These are phyloP conservation scores for Rhizoglyphus robini DNA, from an alignment of 1,140 invertebrate species.

Conservation along the genomic window DNA sequence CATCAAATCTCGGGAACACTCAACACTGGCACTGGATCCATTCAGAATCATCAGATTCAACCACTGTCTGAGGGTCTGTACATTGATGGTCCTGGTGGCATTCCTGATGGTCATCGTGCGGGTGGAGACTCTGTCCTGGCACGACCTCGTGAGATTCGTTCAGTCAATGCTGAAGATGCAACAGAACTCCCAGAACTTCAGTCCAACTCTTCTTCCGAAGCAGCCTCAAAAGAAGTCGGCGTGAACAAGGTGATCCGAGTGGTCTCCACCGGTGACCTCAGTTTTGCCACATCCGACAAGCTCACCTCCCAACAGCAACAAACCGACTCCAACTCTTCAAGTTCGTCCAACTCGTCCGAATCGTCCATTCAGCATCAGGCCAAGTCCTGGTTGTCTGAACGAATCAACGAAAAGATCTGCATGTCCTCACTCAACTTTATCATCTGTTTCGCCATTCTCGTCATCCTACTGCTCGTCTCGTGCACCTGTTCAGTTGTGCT, in stretches of 20 bases:
- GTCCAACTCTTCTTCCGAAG: neutral
- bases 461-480: slow-evolving; percentile 61
- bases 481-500: slow-evolving; percentile 68
- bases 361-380: neutral
- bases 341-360: no score
- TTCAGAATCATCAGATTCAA: neutral
- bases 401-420: slow-evolving; percentile 53
- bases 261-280: slow-evolving; percentile 67
- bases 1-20: neutral
- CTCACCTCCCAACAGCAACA: slow-evolving; percentile 38
- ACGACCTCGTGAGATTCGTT: neutral
- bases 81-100: neutral
- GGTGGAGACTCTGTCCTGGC: slow-evolving; percentile 17
- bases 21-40: slow-evolving; percentile 10
- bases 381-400: slow-evolving; percentile 11
- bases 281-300: slow-evolving; percentile 48
- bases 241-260: slow-evolving; percentile 41
- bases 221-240: slow-evolving; percentile 26
- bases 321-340: neutral
- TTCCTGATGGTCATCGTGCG: slow-evolving; percentile 1
- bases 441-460: slow-evolving; percentile 60
- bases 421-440: slow-evolving; percentile 83
- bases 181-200: slow-evolving; percentile 13
- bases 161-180: neutral
- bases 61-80: neutral